A percentile compares a stretch with the other conserved stretches of the same genome.
Conservation (phyloP, 2,113 vertebrate genomes). For the Cavia porcellus region DNA sequence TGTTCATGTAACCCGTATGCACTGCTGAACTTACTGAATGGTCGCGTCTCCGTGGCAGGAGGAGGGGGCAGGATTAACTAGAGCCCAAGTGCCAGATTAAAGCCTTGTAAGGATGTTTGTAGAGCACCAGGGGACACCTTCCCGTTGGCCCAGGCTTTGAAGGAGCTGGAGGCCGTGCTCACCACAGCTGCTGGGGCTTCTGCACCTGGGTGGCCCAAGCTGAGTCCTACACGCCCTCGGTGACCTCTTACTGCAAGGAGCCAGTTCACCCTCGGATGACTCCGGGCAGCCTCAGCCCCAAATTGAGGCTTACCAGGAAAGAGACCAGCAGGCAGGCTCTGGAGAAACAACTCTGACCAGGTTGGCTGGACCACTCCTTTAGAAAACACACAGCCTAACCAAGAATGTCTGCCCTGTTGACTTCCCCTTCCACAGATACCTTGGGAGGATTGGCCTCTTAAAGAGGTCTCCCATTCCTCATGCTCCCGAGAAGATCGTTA, state of each 20-base stretch:
- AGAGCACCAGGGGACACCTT: neutral
- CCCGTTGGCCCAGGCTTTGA: constrained; percentile 9
- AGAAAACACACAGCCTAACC: neutral
- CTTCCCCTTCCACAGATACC: neutral
- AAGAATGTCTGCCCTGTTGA: neutral
- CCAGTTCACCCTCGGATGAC: neutral
- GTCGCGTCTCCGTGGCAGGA: fast-evolving
- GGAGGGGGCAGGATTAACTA: neutral
- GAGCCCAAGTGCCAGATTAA: neutral
- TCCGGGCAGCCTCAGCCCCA: neutral
- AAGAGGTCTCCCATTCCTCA: neutral
- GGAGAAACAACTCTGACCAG: neutral
- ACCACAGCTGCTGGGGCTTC: neutral
- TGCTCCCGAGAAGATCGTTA: neutral
- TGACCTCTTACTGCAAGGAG: neutral
- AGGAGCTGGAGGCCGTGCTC: neutral
- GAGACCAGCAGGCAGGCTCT: neutral
- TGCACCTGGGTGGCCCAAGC: neutral
- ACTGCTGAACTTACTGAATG: constrained; percentile 55
- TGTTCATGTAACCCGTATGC: constrained; percentile 23
- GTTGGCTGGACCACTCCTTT: neutral
- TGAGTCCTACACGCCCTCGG: neutral
- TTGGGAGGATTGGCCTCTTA: neutral
- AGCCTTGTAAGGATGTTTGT: neutral
- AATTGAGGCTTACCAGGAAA: neutral